phyloP scores from a whole-genome alignment of 2,797 vertebrate species.

The Syndactyla subalaris region DNA sequence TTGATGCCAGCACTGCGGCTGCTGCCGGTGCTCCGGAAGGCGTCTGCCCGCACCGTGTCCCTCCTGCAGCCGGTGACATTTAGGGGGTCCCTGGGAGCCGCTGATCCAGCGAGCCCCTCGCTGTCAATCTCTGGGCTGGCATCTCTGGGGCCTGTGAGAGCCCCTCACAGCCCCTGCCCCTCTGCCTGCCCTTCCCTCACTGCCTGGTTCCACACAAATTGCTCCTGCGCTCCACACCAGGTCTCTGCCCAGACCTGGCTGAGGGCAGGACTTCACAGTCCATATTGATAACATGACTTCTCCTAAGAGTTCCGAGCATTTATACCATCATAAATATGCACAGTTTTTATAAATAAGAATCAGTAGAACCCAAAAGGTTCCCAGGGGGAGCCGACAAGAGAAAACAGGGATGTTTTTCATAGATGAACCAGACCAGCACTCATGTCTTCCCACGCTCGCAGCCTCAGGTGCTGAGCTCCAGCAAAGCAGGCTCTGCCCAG shows the following conservation, averaged over 20 bases:
- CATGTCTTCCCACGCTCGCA: accelerated
- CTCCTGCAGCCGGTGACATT: not conserved
- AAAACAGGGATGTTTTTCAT: accelerated
- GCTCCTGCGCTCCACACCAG: accelerated
- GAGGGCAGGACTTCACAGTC: not conserved
- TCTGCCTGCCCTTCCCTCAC: not conserved
- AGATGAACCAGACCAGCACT: not conserved
- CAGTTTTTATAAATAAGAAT: not conserved
- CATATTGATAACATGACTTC: not conserved
- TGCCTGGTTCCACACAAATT: not conserved
- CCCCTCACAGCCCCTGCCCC: not conserved
- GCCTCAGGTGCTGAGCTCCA: not conserved
- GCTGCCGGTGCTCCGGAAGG: not conserved
- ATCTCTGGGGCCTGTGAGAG: not conserved
- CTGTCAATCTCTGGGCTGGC: not conserved
- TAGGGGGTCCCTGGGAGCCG: not conserved
- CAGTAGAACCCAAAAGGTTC: not conserved
- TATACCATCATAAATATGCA: not conserved
- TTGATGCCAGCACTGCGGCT: not conserved
- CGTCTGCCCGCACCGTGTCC: accelerated
- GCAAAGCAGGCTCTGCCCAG: not conserved
- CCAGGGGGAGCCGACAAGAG: not conserved
- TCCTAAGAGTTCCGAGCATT: not conserved
- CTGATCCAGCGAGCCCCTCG: not conserved
- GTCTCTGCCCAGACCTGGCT: not conserved